Conservation (phyloP, 2,113 vertebrate species). For the Girardinichthys multiradiatus region DNA sequence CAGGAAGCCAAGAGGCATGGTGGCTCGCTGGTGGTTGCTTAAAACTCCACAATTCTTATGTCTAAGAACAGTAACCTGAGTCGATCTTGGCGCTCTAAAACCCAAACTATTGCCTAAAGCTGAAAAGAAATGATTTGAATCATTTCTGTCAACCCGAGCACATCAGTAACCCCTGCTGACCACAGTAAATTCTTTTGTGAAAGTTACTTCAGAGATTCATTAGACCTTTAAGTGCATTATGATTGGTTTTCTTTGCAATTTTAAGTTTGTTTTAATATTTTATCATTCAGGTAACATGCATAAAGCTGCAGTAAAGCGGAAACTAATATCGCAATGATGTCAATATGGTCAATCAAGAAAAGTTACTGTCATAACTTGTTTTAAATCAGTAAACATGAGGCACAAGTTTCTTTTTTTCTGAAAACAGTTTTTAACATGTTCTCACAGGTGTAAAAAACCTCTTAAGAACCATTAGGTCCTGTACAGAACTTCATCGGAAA, state of each 20-base stretch:
- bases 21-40: slow-evolving; percentile 62
- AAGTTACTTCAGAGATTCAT: not conserved
- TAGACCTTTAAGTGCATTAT: not conserved
- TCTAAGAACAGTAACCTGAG: slow-evolving; percentile 54
- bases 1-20: slow-evolving; percentile 71
- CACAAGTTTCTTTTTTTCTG: no score
- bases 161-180: not conserved
- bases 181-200: not conserved
- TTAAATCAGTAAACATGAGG: no score
- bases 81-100: slow-evolving; percentile 40
- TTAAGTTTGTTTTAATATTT: not conserved
- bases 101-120: slow-evolving; percentile 34
- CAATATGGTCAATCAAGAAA: no score
- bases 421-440: no score
- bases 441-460: not conserved
- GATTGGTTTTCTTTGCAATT: not conserved
- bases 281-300: not conserved
- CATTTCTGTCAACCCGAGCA: not conserved
- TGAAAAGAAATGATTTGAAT: not conserved
- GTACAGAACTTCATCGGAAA: not conserved
- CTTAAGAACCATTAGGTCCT: not conserved
- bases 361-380: no score
- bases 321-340: not conserved
- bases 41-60: slow-evolving; percentile 38
- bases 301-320: not conserved